These are phyloP conservation scores for Podilymbus podiceps DNA, from an alignment of 2,113 vertebrate species.

Conservation along the genomic window DNA sequence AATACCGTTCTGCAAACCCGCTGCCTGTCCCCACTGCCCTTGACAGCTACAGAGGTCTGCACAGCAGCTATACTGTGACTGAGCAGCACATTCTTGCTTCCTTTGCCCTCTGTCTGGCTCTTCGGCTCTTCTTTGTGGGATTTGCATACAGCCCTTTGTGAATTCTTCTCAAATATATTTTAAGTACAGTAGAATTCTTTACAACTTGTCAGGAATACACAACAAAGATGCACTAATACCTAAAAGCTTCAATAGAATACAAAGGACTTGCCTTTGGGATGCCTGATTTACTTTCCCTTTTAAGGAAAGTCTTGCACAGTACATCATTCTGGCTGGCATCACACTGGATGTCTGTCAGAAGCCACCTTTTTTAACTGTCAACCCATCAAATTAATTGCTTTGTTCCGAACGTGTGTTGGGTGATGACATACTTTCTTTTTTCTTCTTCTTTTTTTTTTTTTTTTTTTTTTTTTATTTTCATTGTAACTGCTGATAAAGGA, in stretches of 20 bases:
- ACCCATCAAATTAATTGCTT: constrained; percentile 57
- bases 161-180: background rate
- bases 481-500: background rate
- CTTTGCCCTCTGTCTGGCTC: background rate
- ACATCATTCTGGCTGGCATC: constrained; percentile 25
- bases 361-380: constrained; percentile 51
- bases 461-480: background rate
- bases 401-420: background rate
- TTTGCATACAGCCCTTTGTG: background rate
- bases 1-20: background rate
- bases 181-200: background rate
- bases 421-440: background rate
- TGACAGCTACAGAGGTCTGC: background rate
- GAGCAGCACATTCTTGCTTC: background rate
- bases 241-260: background rate
- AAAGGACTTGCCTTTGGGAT: constrained; percentile 42
- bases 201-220: constrained; percentile 17
- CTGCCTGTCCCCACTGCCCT: background rate
- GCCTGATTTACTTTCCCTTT: constrained; percentile 25
- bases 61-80: background rate
- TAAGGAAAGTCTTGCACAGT: background rate
- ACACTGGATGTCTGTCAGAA: constrained; percentile 41
- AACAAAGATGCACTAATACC: constrained; percentile 15
- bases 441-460: background rate
- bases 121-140: background rate